phyloP scores from a whole-genome alignment of 2,888 invertebrate genomes.

The Drosophila nr. perissopoda region DNA sequence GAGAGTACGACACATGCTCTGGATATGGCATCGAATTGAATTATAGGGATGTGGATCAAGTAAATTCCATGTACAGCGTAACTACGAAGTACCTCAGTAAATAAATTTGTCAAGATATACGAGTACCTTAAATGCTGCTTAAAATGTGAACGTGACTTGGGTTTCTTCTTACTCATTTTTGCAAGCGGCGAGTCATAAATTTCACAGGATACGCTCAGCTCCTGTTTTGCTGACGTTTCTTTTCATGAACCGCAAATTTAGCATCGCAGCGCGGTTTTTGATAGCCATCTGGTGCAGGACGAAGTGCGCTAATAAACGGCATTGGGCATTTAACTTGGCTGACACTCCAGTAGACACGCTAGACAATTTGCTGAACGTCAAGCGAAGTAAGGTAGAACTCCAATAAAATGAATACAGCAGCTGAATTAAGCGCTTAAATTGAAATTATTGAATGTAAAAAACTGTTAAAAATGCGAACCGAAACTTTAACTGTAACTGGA shows the following conservation, averaged over 20 bases:
- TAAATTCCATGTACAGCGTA: conserved; percentile 23
- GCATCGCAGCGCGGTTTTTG: conserved; percentile 65
- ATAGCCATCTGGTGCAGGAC: conserved; percentile 55
- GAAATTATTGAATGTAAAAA: not conserved
- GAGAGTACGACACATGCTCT: not conserved
- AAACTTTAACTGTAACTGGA: not conserved
- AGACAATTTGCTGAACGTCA: not conserved
- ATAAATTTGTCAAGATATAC: conserved; percentile 41
- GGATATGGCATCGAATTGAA: conserved; percentile 1
- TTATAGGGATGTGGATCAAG: not conserved
- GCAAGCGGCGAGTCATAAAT: conserved; percentile 60
- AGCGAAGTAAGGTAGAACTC: not conserved
- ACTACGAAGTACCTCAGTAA: conserved; percentile 33
- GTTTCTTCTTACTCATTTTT: conserved; percentile 2
- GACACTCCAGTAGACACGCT: conserved; percentile 21
- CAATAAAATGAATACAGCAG: not conserved
- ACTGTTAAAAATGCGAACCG: not conserved
- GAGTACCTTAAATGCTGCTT: conserved; percentile 43
- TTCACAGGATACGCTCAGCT: conserved; percentile 48
- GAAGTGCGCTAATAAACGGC: conserved; percentile 68
- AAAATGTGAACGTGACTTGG: conserved; percentile 55
- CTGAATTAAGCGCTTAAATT: not conserved
- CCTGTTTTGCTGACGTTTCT: conserved; percentile 65
- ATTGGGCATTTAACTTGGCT: conserved; percentile 60
- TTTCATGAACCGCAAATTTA: conserved; percentile 72